These are phyloP conservation scores for Hetaerina titia DNA, from an alignment of 2,888 invertebrate species.

Conservation along the genomic window DNA sequence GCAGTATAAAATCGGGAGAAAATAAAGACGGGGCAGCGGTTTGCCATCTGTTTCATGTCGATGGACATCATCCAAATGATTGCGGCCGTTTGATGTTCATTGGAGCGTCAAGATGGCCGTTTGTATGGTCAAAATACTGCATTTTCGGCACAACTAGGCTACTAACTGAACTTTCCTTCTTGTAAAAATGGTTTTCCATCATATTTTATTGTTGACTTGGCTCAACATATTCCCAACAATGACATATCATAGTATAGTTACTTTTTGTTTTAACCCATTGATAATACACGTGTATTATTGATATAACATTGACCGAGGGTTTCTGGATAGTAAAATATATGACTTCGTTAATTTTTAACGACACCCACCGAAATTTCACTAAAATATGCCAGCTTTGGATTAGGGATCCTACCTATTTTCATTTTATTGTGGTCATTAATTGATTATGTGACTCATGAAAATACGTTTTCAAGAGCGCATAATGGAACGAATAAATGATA, in stretches of 20 bases:
- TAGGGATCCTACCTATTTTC: background rate
- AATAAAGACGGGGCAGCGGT: background rate
- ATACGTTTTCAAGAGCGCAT: background rate
- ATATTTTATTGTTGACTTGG: background rate
- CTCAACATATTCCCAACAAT: no score
- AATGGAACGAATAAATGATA: background rate
- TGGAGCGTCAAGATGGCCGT: background rate
- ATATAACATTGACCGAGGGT: background rate
- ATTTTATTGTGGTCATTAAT: background rate
- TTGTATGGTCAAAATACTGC: background rate
- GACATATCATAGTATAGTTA: background rate
- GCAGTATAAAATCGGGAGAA: background rate
- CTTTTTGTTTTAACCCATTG: background rate
- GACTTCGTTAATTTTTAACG: background rate
- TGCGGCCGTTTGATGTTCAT: background rate
- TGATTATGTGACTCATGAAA: background rate
- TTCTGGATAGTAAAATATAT: background rate
- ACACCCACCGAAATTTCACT: background rate
- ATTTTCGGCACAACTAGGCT: background rate
- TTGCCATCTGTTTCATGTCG: constrained; percentile 30
- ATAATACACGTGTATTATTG: background rate
- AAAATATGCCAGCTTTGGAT: background rate
- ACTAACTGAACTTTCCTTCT: background rate
- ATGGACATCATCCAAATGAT: constrained; percentile 30
- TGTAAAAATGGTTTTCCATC: background rate